Percentiles rank a stretch among this genome's conserved stretches.
Evolutionary conservation across 2,797 vertebrate genomes (phyloP).

Genomic region (Epinephelus malabaricus): DNA sequence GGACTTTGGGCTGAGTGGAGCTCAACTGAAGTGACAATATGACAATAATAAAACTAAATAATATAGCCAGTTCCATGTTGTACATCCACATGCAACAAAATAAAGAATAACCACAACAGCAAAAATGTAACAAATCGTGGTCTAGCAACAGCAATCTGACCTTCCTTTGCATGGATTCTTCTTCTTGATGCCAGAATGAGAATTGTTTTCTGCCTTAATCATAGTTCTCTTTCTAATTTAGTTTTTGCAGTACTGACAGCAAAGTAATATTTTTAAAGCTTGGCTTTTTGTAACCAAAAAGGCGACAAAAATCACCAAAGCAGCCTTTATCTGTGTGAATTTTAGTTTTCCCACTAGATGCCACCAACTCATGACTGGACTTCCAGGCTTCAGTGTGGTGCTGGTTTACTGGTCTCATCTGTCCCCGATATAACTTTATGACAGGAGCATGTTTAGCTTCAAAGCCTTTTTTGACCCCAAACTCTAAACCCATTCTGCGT

Average conservation of each 20-base stretch:
- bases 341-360: conserved; percentile 34
- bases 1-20: background rate
- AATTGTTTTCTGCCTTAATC: background rate
- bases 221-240: background rate
- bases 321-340: conserved; percentile 13
- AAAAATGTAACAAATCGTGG: conserved; percentile 6
- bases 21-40: conserved; percentile 18
- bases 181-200: background rate
- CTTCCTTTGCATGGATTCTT: conserved; percentile 3
- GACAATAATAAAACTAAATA: conserved; percentile 8
- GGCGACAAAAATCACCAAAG: conserved; percentile 4
- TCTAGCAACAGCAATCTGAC: background rate
- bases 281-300: conserved; percentile 7
- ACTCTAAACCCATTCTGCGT: conserved; percentile 62
- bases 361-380: conserved; percentile 48
- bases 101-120: background rate
- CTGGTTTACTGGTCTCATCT: conserved; percentile 68
- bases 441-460: conserved; percentile 65
- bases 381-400: conserved; percentile 41
- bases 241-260: background rate
- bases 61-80: background rate
- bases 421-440: conserved; percentile 70
- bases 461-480: conserved; percentile 67
- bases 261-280: conserved; percentile 2
- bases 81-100: conserved; percentile 15